Evolutionary conservation across 2,797 vertebrate species (phyloP), one percentile per base, ranked within the genome.

Genomic region (Muscicapa striata): DNA sequence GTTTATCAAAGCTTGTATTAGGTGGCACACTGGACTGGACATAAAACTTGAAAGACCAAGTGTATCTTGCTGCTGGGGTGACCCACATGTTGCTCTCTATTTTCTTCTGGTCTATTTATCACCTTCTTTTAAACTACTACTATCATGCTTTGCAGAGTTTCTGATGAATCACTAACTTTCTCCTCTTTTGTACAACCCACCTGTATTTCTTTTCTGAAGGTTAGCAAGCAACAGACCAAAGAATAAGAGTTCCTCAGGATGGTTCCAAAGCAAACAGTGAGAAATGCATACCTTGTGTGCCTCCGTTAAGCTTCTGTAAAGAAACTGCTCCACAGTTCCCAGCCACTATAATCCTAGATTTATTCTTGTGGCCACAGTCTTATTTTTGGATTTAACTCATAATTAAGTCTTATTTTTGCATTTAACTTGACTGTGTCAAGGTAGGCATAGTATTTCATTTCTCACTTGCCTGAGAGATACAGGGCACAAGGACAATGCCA

Each of bases 331-430:
- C 48, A 54, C 32, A 72, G 79, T 23, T 93, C 45, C 66, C 94
- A 81, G 82, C 13, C 79, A 78, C 87, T 84, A 69, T 68, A 95
- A 92, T 92, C 79, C 76, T 51, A 30, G 66, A 85, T 81, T 94
- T 93, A 85, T 91, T 95, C 62, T 78, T 73, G 51, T 86, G 62
- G 43, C 54, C 30, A 18, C n/a, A 54, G 68, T 75, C 79, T 93
- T 92, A 93, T 75, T 95, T 95, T 92, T 81, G 58, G 87, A 92
- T 89, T 95, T 92, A 95, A 93, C 68, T 90, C 68, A 74, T 49
- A 94, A 94, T 85, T 93, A 95, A 84, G 63, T 78, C 78, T 89
- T 87, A 85, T 78, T 95, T 95, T 90, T 95, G 68, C 51, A 85
- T 79, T 90, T 96, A 87, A 87, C 69, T 76, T 76, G 49, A 87